Evolutionary conservation across 1,140 invertebrate species (phyloP), one percentile per base, ranked within the genome.

Genomic region (Monomorium pharaonis): DNA sequence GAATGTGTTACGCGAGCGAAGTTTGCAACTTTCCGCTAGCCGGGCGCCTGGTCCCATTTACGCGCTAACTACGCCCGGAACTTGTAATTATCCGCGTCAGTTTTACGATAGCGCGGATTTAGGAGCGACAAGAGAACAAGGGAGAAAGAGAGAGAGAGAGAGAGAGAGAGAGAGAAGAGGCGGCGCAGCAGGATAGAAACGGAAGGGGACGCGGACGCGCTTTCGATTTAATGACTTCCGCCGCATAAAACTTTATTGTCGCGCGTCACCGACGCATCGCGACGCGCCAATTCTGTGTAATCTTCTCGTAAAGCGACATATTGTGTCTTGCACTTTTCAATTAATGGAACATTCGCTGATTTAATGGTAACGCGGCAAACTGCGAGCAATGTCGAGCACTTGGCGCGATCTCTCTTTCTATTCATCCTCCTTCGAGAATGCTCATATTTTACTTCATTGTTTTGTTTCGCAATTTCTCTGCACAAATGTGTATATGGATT

Each of bases 21-120:
- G 67, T 86, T 88, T 21, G 27, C 51, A 74, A 62, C 74, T 89
- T 75, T 75, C 75, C 67, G 65, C 58, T 62, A 49, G 70, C 27
- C 37, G 24, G 21, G 33, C 24, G 86, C 16, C 54, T 56, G 42
- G 27, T 75, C 30, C 84, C 86, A 86, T 89, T 89, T 81, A 75
- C 63, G 54, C 47, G 70, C 42, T 78, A 88, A 89, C 85, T 89
- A 83, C 56, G 54, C 75, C 16, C 63, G 37, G 76, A 88, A 86
- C 78, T 63, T 77, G 87, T 69, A 86, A 89, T 89, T 89, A 89
- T 89, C 77, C 77, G 44, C 74, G 77, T 86, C 70, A 67, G 72
- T 86, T 89, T 86, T 84, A 86, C 87, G 84, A 88, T 77, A 56
- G 84, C 56, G 54, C n/a, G 75, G 54, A 89, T 89, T 89, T 86